Conservation (phyloP, 2,888 invertebrate species). For the Lepidochrysops patricia region DNA sequence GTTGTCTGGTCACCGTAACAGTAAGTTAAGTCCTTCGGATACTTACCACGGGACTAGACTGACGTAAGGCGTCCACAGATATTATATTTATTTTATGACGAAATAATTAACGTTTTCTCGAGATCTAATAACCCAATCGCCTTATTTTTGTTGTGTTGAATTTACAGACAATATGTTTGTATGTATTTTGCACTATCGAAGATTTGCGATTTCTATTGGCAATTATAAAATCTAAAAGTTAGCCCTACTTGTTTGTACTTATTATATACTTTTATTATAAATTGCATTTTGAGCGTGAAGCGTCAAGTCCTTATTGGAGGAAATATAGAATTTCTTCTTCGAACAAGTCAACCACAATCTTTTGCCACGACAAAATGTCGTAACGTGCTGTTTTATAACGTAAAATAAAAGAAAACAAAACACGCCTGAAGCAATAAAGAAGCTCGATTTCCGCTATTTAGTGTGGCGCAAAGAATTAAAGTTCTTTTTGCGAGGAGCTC, state of each 20-base stretch:
- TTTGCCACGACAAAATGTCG: conserved; percentile 47
- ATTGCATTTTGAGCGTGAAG: background rate
- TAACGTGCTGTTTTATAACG: conserved; percentile 53
- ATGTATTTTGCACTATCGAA: no score
- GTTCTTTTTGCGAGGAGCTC: conserved; percentile 54
- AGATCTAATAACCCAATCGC: no score
- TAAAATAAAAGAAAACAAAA: conserved; percentile 54
- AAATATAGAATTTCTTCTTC: conserved; percentile 21
- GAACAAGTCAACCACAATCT: conserved; percentile 33
- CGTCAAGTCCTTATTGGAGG: conserved; percentile 11
- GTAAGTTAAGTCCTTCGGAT: no score
- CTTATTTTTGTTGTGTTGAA: no score
- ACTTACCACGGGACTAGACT: no score
- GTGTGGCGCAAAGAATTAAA: conserved; percentile 55
- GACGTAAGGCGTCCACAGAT: no score
- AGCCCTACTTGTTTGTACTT: background rate
- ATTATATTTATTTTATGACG: no score
- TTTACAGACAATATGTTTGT: no score
- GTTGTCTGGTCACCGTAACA: no score
- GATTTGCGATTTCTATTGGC: no score
- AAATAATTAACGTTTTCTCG: no score
- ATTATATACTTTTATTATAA: background rate
- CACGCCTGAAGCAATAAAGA: conserved; percentile 56
- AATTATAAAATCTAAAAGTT: background rate
- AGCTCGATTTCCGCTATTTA: conserved; percentile 57